Conservation (phyloP, 2,113 vertebrate species). For the Alexandromys fortis region DNA sequence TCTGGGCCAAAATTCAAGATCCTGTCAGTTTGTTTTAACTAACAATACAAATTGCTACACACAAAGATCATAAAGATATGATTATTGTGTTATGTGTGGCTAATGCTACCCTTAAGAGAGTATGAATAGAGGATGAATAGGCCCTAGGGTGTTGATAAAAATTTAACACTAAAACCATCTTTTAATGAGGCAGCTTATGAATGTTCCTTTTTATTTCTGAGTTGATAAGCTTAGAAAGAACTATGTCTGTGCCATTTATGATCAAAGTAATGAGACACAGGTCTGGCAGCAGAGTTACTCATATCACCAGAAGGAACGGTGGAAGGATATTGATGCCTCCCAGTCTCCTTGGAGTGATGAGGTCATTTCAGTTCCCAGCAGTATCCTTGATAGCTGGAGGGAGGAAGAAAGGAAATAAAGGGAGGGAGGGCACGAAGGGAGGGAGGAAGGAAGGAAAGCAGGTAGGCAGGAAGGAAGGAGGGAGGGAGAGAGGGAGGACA, state of each 20-base stretch:
- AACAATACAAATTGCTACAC: not conserved
- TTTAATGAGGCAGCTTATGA: conserved; percentile 41
- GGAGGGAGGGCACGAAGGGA: not conserved
- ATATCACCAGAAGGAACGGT: not conserved
- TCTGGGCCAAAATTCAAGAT: conserved; percentile 43
- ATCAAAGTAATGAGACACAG: not conserved
- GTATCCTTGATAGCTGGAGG: not conserved
- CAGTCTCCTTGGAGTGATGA: not conserved
- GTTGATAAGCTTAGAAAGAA: not conserved
- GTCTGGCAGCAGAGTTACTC: not conserved
- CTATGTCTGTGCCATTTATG: not conserved
- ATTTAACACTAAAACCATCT: conserved; percentile 41
- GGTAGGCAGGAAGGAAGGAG: not conserved
- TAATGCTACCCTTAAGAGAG: conserved; percentile 16
- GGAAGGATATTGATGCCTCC: not conserved
- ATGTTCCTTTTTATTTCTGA: conserved; percentile 6
- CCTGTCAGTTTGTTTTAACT: conserved; percentile 17
- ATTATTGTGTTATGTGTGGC: not conserved
- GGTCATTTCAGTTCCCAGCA: not conserved
- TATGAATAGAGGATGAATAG: conserved; percentile 24
- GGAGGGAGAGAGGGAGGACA: not conserved
- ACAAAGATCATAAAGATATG: conserved; percentile 45
- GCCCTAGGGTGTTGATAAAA: not conserved
- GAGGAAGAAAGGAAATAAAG: fast-evolving
- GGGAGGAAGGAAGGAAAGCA: too few relatives aligned